Percentiles rank a stretch among this genome's conserved stretches.
These are phyloP conservation scores for Oncorhynchus clarkii DNA, from an alignment of 2,113 vertebrate species.

Conservation along the genomic window DNA sequence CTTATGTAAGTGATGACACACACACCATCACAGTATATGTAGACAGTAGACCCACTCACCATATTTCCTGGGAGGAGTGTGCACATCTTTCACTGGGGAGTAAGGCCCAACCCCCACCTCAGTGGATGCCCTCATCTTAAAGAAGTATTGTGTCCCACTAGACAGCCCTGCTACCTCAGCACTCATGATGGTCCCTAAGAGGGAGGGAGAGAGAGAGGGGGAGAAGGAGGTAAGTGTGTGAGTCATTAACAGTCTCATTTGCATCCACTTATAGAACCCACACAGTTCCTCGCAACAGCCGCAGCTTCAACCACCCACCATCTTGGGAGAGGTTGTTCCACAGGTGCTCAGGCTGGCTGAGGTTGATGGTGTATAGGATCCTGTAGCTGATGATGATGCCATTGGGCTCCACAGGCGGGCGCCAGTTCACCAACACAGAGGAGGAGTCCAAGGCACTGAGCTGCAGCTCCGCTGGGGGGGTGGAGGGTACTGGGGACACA, in stretches of 20 bases:
- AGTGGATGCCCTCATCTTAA: conserved; percentile 92
- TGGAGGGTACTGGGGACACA: conserved; percentile 80
- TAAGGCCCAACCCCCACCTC: conserved; percentile 89
- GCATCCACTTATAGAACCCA: no score
- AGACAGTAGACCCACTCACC: conserved; percentile 39
- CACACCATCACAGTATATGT: no score
- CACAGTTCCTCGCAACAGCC: no score
- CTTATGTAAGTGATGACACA: no score
- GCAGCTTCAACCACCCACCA: conserved; percentile 69
- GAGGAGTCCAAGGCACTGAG: conserved; percentile 84
- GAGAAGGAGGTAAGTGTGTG: no score
- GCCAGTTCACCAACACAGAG: conserved; percentile 91
- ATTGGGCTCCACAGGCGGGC: conserved; percentile 89
- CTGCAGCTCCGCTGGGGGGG: conserved; percentile 87
- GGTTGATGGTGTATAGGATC: conserved; percentile 86
- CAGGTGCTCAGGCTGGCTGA: conserved; percentile 83
- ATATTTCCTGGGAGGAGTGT: conserved; percentile 78
- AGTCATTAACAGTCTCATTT: no score
- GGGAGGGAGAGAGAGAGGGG: conserved; percentile 12
- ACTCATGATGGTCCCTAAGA: conserved; percentile 85
- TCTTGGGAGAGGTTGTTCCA: conserved; percentile 89
- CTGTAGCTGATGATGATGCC: conserved; percentile 89
- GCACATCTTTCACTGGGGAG: conserved; percentile 85
- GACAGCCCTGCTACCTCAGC: conserved; percentile 84
- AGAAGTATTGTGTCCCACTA: conserved; percentile 87